A percentile compares a stretch with the other conserved stretches of the same genome.
These are phyloP conservation scores for Crax fasciolata DNA, from an alignment of 2,797 vertebrate species.

Conservation along the genomic window DNA sequence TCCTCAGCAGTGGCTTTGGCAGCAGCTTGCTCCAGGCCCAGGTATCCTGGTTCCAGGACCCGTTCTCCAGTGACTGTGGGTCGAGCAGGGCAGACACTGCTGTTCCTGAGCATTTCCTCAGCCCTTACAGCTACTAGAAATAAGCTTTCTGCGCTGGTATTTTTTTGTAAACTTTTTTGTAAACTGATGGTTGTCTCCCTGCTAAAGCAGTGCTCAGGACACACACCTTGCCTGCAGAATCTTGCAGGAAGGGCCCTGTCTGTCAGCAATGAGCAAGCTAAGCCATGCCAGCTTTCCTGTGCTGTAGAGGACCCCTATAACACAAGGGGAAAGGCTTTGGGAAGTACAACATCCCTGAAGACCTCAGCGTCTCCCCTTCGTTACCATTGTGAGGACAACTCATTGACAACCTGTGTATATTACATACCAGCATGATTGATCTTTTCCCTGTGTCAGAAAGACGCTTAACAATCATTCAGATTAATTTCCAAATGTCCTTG, in stretches of 20 bases:
- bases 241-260: background rate
- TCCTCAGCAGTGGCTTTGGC: background rate
- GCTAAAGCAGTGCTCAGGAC: background rate
- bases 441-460: background rate
- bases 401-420: background rate
- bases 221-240: background rate
- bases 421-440: background rate
- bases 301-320: accelerated
- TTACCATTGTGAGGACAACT: background rate
- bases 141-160: background rate
- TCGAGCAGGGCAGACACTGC: background rate
- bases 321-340: background rate
- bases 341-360: background rate
- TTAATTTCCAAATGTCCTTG: constrained; percentile 37
- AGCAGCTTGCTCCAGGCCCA: background rate
- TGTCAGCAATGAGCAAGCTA: background rate
- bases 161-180: background rate
- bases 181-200: background rate
- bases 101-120: background rate
- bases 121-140: background rate
- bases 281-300: background rate
- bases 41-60: background rate
- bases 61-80: background rate
- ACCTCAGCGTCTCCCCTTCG: background rate
- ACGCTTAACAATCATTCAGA: background rate